A percentile compares a stretch with the other conserved stretches of the same genome.
These are phyloP conservation scores for Emydoidea blandingii DNA, from an alignment of 2,797 vertebrate species.

Conservation along the genomic window DNA sequence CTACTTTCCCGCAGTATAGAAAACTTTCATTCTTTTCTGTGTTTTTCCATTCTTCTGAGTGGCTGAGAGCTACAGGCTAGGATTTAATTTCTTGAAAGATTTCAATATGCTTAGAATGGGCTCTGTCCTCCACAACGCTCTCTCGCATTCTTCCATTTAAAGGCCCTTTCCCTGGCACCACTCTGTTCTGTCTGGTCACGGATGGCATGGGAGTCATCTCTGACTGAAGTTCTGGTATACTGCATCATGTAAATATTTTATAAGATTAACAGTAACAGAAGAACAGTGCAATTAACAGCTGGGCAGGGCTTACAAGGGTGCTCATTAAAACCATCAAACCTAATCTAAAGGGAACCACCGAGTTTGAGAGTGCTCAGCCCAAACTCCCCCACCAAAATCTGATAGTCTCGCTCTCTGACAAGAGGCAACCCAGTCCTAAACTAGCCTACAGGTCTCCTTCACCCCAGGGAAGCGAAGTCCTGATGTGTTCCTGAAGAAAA, in stretches of 20 bases:
- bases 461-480: background rate
- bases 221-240: background rate
- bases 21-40: background rate
- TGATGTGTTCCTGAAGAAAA: background rate
- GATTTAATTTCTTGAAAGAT: background rate
- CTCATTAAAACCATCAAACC: background rate
- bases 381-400: background rate
- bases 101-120: background rate
- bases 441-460: background rate
- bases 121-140: background rate
- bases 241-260: background rate
- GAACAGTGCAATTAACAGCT: background rate
- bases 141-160: background rate
- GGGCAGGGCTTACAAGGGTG: background rate
- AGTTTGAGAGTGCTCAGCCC: background rate
- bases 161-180: background rate
- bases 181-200: background rate
- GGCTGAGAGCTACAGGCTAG: background rate
- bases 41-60: background rate
- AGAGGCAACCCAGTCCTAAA: background rate
- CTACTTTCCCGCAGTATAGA: background rate
- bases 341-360: background rate
- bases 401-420: background rate
- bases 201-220: background rate
- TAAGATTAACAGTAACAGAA: background rate